Evolutionary conservation across 2,888 invertebrate genomes (phyloP).

Genomic region (Drosophila percnosoma): DNA sequence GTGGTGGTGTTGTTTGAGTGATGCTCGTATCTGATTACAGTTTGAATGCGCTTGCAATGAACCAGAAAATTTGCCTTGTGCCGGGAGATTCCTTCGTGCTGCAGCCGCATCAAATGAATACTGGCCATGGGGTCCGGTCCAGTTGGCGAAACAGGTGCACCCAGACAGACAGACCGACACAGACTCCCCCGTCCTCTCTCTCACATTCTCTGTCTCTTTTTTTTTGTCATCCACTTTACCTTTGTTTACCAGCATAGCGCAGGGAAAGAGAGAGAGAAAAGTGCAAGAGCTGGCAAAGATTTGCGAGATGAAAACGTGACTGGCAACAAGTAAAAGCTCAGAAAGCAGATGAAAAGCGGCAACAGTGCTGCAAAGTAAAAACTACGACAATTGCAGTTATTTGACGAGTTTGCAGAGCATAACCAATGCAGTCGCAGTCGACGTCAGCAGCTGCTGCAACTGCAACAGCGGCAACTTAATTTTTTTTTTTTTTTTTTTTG

Average conservation of each 20-base stretch:
- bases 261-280: constrained; percentile 17
- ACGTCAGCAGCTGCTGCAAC: constrained; percentile 7
- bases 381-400: constrained; percentile 81
- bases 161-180: neutral
- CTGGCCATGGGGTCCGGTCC: constrained; percentile 14
- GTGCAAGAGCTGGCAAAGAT: constrained; percentile 55
- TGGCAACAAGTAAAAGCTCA: constrained; percentile 68
- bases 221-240: constrained; percentile 50
- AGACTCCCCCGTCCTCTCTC: constrained; percentile 1
- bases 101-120: constrained; percentile 45
- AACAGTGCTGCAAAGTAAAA: constrained; percentile 54
- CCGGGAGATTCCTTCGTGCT: constrained; percentile 53
- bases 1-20: neutral
- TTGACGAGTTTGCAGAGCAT: constrained; percentile 79
- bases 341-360: constrained; percentile 58
- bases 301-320: constrained; percentile 59
- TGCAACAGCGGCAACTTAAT: constrained; percentile 64
- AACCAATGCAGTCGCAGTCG: constrained; percentile 51
- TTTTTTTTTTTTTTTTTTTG: constrained; percentile 27
- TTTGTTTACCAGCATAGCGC: constrained; percentile 30
- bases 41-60: constrained; percentile 79
- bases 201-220: constrained; percentile 13
- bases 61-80: constrained; percentile 77
- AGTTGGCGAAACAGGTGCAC: constrained; percentile 62
- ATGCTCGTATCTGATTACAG: constrained; percentile 73